Percentiles rank a stretch among this genome's conserved stretches.
phyloP scores from a whole-genome alignment of 1,140 invertebrate genomes.

The Bombus soroeensis region DNA sequence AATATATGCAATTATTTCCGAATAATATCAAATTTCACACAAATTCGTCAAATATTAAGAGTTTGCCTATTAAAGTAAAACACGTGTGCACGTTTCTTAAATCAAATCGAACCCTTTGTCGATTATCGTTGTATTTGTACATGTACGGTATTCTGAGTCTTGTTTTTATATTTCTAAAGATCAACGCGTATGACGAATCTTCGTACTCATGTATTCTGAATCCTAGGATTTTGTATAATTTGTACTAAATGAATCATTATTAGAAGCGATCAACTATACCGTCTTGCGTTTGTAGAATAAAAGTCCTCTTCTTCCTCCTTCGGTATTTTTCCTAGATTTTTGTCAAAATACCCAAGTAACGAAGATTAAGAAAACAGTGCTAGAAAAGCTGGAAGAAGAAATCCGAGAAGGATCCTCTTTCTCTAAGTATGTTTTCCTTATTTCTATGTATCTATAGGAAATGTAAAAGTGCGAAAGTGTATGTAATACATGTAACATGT shows the following conservation, averaged over 20 bases:
- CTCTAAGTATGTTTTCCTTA: conserved; percentile 13
- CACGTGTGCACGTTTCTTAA: conserved; percentile 57
- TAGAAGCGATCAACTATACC: neutral
- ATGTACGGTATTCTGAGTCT: conserved; percentile 70
- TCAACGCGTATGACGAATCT: conserved; percentile 54
- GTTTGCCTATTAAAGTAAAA: neutral
- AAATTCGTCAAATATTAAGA: neutral
- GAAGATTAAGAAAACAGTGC: neutral
- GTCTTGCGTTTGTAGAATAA: conserved; percentile 32
- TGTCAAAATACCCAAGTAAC: neutral
- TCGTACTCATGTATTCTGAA: conserved; percentile 13
- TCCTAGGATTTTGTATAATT: conserved; percentile 38
- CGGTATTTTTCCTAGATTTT: neutral
- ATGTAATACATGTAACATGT: no score
- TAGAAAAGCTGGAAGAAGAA: neutral
- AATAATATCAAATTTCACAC: neutral
- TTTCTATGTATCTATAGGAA: neutral
- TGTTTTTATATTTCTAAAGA: conserved; percentile 63
- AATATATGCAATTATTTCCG: neutral
- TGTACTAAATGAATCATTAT: conserved; percentile 19
- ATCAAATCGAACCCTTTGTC: conserved; percentile 67
- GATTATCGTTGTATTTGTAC: conserved; percentile 73
- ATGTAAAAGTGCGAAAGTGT: neutral
- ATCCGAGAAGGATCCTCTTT: neutral
- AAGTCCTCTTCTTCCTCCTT: neutral